Base-by-base conservation (phyloP, 2,888 invertebrate genomes). In the Cremastinae sp. region DNA sequence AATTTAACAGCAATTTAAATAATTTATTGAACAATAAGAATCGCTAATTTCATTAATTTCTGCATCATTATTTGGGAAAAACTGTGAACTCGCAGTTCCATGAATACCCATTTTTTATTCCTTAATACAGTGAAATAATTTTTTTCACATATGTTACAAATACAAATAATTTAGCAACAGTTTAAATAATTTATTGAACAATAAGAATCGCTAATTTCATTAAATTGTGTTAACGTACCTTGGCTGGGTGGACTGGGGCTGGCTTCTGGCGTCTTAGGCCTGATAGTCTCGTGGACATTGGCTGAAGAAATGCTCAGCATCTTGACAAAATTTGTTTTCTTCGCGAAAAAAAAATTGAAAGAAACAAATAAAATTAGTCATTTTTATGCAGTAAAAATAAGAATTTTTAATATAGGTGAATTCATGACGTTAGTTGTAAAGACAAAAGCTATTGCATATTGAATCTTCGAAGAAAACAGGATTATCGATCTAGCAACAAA, bases 231-330 rank as follows among this genome's bases (percentile, higher is more conserved):
- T 1, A 45, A 45, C 14, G 12, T 45, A 71, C 64, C 59, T 14
- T 71, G 22, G 38, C 58, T 58, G 20, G 74, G 64, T 22, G 77
- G 69, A 64, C 64, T 74, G 14, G 74, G 58, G 68, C 74, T 77
- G 0, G 74, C 54, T 20, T 71, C 65, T 1, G 76, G 79, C 7
- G 79, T 77, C 41, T 72, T 77, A 9, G 79, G 77, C 16, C 79
- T 66, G 61, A 79, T 77, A 1, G 77, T 38, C 53, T 62, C 59
- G 56, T 79, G 79, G 9, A 79, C 75, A 5, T 69, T 53, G 7
- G 79, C 75, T 5, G 74, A 43, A 7, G 79, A 75, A n/a, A 79
- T 73, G 58, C 79, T 79, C 51, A 79, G 59, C 79, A 79, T 79
- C 47, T 56, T 77, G 20, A 43, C 53, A 36, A 18, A 18, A 34